Evolutionary conservation across 2,113 vertebrate genomes (phyloP), one percentile per base, ranked within the genome.

Genomic region (Orthonyx spaldingii): DNA sequence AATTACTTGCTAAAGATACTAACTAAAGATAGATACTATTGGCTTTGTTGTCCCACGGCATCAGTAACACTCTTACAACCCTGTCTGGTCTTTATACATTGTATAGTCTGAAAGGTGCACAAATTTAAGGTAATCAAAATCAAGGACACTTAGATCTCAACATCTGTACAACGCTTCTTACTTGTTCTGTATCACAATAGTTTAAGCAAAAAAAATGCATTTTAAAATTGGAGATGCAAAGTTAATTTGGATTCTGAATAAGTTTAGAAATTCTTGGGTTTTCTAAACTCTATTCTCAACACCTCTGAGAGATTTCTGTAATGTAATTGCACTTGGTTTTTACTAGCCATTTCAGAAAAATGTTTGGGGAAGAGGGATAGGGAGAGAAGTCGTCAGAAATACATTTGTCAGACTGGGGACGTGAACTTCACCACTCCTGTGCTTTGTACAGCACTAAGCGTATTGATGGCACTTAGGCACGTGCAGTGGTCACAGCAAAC

Each of bases 81-180:
- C 65, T 81, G 11, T 32, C 30, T 78, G 24, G 32, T 70, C 75
- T 76, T 77, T 16, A 39, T 35, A 50, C 14, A 33, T 27, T 79
- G 13, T 50, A 20, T 39, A 63, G 35, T 60, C 70, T 80, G 64
- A 56, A 47, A 53, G 37, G 24, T 72, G 60, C 37, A 47, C 59
- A 95, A 42, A 79, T 63, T 63, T 61, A 84, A 91, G 28, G 30
- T 76, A 91, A 57, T 84, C 27, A 80, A 82, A 86, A 55, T 65
- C 26, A 77, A 81, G 30, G 30, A 89, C 10, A 44, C 21, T 44
- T 70, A 27, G 47, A 61, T 61, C 30, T 82, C 39, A 55, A 59
- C 4, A 56, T n/a, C 66, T 41, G 14, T 69, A 70, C 39, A 63
- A 72, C 32, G 33, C 7, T 64, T 44, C 56, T 89, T 64, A 22